Evolutionary conservation across 2,888 invertebrate genomes (phyloP), one percentile per base, ranked within the genome.

Genomic region (Seira musarum): DNA sequence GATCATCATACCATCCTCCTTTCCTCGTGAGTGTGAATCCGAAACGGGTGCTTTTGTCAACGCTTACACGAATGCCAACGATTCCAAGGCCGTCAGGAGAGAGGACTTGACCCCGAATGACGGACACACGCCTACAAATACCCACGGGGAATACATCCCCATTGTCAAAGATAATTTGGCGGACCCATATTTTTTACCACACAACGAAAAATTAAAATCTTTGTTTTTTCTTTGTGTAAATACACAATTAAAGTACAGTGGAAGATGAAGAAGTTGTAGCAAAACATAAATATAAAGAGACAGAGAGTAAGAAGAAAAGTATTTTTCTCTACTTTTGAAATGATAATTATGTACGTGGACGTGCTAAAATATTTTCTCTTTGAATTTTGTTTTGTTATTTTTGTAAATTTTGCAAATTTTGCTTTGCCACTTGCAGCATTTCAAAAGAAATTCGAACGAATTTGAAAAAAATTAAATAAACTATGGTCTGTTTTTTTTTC

Each of bases 41-140:
- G 90, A 98, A 96, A 87, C 96, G 92, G 66, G 97, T 94, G 90
- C 98, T 96, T 84, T 93, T 92, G 90, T 96, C 96, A 87, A 99
- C 97, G 83, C 96, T 96, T 80, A 99, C 98, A 87, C 98, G 93
- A 89, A 99, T 98, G 88, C 99, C 99, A 89, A 97, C 94, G 90
- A 99, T 94, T 87, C 98, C 97, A 87, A 97, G 93, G 85, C 97
- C 97, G 90, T 97, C 97, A 81, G 95, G 94, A 83, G 96, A 95
- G 87, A 97, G 93, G 88, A 99, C 98, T 91, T 96, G 95, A 87
- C 99, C 99, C 88, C 99, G 93, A 93, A 99, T 97, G 89, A 99
- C 98, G 88, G 99, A 97, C 88, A 97, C 98, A 89, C 98, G 96
- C 91, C 99, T 99, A 93, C 91, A 91, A 91, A 88, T 88, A 89